Evolutionary conservation across 2,888 invertebrate genomes (phyloP).

Genomic region (Ennomos erosarius): DNA sequence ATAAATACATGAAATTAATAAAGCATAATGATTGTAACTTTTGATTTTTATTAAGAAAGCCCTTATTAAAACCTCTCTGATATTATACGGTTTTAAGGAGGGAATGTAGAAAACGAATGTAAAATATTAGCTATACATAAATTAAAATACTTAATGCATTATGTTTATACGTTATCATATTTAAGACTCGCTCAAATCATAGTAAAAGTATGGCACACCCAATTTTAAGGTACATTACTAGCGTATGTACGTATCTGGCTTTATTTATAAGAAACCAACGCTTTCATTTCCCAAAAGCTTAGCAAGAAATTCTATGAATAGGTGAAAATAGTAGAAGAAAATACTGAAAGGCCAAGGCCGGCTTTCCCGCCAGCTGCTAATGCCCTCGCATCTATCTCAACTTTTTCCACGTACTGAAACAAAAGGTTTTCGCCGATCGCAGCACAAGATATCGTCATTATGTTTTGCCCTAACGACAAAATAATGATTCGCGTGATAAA

Average conservation of each 20-base stretch:
- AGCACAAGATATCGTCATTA: slow-evolving; percentile 65
- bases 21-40: slow-evolving; percentile 85
- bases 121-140: too few relatives aligned
- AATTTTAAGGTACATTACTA: too few relatives aligned
- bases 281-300: slow-evolving; percentile 8
- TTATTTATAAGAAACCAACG: slow-evolving; percentile 4
- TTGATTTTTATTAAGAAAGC: slow-evolving; percentile 68
- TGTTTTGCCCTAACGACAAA: slow-evolving; percentile 80
- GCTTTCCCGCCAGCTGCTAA: slow-evolving; percentile 31
- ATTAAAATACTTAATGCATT: too few relatives aligned
- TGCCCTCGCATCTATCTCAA: slow-evolving; percentile 35
- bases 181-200: too few relatives aligned
- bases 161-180: too few relatives aligned
- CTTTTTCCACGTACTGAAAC: slow-evolving; percentile 43
- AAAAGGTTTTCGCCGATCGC: slow-evolving; percentile 57
- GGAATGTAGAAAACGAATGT: too few relatives aligned
- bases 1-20: slow-evolving; percentile 87
- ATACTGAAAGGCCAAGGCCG: slow-evolving; percentile 25
- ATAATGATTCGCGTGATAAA: slow-evolving; percentile 83
- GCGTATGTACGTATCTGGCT: neutral
- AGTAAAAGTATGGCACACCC: too few relatives aligned
- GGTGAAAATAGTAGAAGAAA: slow-evolving; percentile 20
- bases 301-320: slow-evolving; percentile 8
- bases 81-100: too few relatives aligned
- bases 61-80: slow-evolving; percentile 4